A percentile compares a stretch with the other conserved stretches of the same genome.
These are phyloP conservation scores for Nymphalis io DNA, from an alignment of 1,140 invertebrate genomes.

Conservation along the genomic window DNA sequence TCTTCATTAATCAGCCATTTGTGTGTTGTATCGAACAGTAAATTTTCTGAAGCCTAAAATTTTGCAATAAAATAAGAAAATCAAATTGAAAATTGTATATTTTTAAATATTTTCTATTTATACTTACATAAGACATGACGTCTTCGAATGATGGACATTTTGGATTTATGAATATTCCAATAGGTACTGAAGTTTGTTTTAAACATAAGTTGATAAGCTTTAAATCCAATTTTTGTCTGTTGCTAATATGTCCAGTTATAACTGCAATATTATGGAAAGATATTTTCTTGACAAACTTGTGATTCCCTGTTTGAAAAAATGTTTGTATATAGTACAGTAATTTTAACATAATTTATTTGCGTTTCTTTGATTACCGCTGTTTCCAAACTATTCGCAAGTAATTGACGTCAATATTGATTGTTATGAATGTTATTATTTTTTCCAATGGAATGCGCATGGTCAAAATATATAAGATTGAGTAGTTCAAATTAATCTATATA, in stretches of 20 bases:
- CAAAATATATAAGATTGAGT: no score
- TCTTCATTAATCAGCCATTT: conserved; percentile 49
- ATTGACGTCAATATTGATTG: no score
- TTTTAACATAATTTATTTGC: neutral
- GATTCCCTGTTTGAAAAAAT: conserved; percentile 12
- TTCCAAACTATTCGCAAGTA: no score
- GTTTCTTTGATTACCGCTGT: no score
- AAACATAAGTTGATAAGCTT: conserved; percentile 8
- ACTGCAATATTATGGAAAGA: conserved; percentile 12
- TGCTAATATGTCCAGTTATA: conserved; percentile 1
- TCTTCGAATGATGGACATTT: conserved; percentile 30
- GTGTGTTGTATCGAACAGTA: conserved; percentile 37
- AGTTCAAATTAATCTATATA: no score
- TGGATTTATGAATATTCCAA: conserved; percentile 44
- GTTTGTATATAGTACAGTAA: neutral
- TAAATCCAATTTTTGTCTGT: neutral
- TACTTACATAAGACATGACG: conserved; percentile 38
- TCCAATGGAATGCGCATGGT: no score
- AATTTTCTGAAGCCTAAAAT: conserved; percentile 50
- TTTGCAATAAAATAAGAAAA: neutral
- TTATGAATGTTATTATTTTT: no score
- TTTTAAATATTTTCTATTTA: neutral
- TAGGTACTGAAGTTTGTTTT: conserved; percentile 26
- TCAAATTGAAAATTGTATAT: no score
- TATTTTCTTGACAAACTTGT: conserved; percentile 17